Evolutionary conservation across 2,113 vertebrate genomes (phyloP), one percentile per base, ranked within the genome.

Genomic region (Pseudorhombus dupliciocellatus): DNA sequence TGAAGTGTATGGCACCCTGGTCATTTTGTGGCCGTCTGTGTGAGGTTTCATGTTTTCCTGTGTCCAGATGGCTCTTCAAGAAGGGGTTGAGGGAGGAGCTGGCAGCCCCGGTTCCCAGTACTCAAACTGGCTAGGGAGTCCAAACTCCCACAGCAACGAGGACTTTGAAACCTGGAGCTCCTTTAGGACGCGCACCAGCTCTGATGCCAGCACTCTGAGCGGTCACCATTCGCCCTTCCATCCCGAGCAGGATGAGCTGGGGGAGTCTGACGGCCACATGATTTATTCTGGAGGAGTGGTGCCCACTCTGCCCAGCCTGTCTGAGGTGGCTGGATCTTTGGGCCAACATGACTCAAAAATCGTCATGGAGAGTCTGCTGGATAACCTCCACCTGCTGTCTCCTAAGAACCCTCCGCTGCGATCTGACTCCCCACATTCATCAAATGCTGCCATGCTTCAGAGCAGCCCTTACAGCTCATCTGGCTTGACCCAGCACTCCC

Each of bases 141-240:
- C 97, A 11, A 96, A 94, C 88, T 97, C 96, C 40, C 98, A 97
- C 89, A 97, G 96, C 79, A 98, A 96, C 0, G 97, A 99, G 8
- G 97, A 97, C 89, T 97, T 97, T 53, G 98, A 99, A 68, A 90
- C 93, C 83, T 99, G 98, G 98, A 95, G 93, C 82, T 94, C 96
- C 2, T 98, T 99, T 85, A 94, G 97, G 71, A 95, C 96, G 0
- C 94, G 97, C 37, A 95, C 97, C 52, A 97, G 96, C 92, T 99
- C 98, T 5, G 97, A 98, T 0, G 96, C 97, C 69, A 98, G 97
- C 75, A 98, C 96, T 0, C 92, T 98, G 48, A 98, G 97, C 0
- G 96, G 97, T 58, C 94, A 95, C 20, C 96, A 94, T 20, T 99
- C 97, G 14, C 97, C 97, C 44, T 97, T 97, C 75, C 94, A 96